These are phyloP conservation scores for Adrianichthys oophorus DNA, from an alignment of 2,797 vertebrate species.

Conservation along the genomic window DNA sequence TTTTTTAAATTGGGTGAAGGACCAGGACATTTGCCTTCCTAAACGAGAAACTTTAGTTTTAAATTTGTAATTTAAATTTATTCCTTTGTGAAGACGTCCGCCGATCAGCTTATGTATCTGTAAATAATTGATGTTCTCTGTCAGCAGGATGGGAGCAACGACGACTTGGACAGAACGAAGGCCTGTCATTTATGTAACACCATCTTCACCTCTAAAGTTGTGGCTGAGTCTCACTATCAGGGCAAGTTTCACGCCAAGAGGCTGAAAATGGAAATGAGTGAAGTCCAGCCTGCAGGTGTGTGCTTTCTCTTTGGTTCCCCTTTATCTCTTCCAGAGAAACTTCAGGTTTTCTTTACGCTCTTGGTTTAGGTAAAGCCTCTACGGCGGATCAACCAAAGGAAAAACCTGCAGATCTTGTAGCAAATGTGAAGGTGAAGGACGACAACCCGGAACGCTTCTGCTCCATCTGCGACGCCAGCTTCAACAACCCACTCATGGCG, in stretches of 20 bases:
- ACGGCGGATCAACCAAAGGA: conserved; percentile 56
- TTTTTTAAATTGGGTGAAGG: too few relatives aligned
- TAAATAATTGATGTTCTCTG: conserved; percentile 7
- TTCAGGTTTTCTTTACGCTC: neutral
- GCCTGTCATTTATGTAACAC: conserved; percentile 93
- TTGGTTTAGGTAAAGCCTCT: conserved; percentile 16
- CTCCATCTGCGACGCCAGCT: conserved; percentile 91
- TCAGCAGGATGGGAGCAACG: conserved; percentile 77
- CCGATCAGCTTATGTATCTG: too few relatives aligned
- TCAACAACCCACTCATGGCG: conserved; percentile 97
- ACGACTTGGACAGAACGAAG: conserved; percentile 85
- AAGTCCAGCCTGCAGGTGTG: conserved; percentile 82
- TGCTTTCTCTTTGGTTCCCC: neutral
- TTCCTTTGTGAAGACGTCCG: too few relatives aligned
- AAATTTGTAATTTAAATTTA: too few relatives aligned
- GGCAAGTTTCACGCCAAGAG: conserved; percentile 97
- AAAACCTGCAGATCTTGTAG: conserved; percentile 29
- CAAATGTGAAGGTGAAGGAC: neutral
- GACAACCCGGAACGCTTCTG: conserved; percentile 90
- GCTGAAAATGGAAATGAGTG: conserved; percentile 83
- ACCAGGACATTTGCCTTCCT: too few relatives aligned
- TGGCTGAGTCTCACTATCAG: conserved; percentile 94
- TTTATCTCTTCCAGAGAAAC: neutral
- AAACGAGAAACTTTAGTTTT: too few relatives aligned
- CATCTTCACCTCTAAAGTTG: conserved; percentile 90